Conservation (phyloP, 2,113 vertebrate species). For the Heterocephalus glaber region DNA sequence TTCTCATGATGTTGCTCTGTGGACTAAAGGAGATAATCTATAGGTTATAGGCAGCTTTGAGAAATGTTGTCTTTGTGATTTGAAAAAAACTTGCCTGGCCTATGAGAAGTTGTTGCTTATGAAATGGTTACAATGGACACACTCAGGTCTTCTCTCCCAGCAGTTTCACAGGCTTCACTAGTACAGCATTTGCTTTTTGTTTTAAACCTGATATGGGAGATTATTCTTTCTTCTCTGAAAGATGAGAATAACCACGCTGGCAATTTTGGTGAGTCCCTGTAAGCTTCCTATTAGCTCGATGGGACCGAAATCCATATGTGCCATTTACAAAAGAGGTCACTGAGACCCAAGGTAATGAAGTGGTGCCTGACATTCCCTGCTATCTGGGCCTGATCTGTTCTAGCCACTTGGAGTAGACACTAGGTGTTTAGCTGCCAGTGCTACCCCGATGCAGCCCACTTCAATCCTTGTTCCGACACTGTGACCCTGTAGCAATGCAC, state of each 20-base stretch:
- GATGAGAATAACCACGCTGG: background rate
- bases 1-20: background rate
- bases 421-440: background rate
- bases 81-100: background rate
- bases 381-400: background rate
- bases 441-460: background rate
- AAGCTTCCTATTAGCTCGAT: background rate
- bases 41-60: background rate
- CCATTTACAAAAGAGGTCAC: background rate
- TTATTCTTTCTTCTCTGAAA: background rate
- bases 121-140: background rate
- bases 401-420: no score
- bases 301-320: background rate
- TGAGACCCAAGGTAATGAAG: background rate
- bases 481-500: background rate
- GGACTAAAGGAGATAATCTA: background rate
- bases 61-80: background rate
- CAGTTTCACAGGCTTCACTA: background rate
- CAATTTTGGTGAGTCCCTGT: background rate
- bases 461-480: background rate
- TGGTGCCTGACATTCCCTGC: background rate
- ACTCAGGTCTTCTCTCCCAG: background rate
- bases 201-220: background rate
- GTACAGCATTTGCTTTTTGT: background rate
- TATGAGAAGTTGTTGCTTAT: background rate